phyloP scores from a whole-genome alignment of 2,888 invertebrate genomes.

The Microctonus hyperodae region DNA sequence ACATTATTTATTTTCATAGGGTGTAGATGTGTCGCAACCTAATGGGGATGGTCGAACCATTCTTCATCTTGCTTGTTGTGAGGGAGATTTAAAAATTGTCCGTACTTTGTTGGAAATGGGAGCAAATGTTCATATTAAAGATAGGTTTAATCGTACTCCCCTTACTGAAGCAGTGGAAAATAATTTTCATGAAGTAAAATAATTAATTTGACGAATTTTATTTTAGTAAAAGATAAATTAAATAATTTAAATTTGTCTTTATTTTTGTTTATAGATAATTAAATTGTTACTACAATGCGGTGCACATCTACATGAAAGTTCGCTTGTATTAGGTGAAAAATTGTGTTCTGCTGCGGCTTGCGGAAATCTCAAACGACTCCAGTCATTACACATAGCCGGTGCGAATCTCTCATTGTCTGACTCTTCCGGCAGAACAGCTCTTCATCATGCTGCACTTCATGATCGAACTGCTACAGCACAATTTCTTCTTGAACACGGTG shows the following conservation, averaged over 20 bases:
- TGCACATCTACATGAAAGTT: conserved; percentile 72
- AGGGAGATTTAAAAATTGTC: conserved; percentile 74
- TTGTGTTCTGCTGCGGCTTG: conserved; percentile 72
- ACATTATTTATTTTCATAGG: conserved; percentile 58
- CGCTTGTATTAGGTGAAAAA: conserved; percentile 71
- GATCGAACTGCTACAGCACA: conserved; percentile 65
- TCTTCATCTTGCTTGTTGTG: conserved; percentile 80
- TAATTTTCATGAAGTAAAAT: conserved; percentile 67
- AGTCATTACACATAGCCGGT: conserved; percentile 72
- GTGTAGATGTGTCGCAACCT: conserved; percentile 76
- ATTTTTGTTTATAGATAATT: conserved; percentile 68
- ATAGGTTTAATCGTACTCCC: conserved; percentile 75
- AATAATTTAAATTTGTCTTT: neutral
- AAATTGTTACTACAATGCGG: conserved; percentile 75
- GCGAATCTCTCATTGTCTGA: conserved; percentile 72
- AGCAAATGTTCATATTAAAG: conserved; percentile 82
- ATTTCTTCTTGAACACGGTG: conserved; percentile 66
- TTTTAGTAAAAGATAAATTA: neutral
- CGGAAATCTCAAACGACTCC: conserved; percentile 68
- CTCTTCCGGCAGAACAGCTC: conserved; percentile 71
- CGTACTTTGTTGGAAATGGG: conserved; percentile 79
- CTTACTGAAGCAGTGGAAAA: conserved; percentile 74
- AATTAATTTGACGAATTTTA: neutral
- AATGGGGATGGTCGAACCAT: conserved; percentile 82
- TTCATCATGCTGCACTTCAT: conserved; percentile 74